These are phyloP conservation scores for Crotalus horridus DNA, from an alignment of 2,113 vertebrate species.

Conservation along the genomic window DNA sequence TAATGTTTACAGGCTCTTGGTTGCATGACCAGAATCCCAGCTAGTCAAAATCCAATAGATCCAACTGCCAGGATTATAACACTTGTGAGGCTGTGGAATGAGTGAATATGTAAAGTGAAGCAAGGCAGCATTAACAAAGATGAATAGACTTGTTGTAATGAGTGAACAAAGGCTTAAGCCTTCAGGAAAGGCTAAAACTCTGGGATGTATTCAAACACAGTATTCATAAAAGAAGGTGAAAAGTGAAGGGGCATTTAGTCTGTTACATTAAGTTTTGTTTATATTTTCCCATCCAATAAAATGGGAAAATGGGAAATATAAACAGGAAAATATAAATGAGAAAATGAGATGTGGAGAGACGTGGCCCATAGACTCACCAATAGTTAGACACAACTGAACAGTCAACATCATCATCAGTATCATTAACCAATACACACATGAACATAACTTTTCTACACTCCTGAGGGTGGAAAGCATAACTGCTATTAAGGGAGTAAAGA, in stretches of 20 bases:
- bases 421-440: background rate
- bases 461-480: background rate
- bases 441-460: background rate
- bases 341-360: background rate
- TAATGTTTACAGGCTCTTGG: background rate
- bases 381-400: background rate
- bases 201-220: background rate
- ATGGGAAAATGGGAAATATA: background rate
- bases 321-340: background rate
- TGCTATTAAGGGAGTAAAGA: background rate
- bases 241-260: background rate
- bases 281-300: background rate
- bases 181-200: background rate
- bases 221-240: background rate
- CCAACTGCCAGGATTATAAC: background rate
- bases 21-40: background rate
- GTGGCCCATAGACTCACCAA: background rate
- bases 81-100: background rate
- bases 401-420: background rate
- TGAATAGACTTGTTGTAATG: background rate
- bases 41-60: background rate
- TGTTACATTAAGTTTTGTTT: background rate
- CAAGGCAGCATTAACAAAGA: background rate
- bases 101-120: background rate
- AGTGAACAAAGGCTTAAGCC: background rate